These are phyloP conservation scores for Catostomus latipinnis DNA, from an alignment of 2,797 vertebrate genomes.

Conservation along the genomic window DNA sequence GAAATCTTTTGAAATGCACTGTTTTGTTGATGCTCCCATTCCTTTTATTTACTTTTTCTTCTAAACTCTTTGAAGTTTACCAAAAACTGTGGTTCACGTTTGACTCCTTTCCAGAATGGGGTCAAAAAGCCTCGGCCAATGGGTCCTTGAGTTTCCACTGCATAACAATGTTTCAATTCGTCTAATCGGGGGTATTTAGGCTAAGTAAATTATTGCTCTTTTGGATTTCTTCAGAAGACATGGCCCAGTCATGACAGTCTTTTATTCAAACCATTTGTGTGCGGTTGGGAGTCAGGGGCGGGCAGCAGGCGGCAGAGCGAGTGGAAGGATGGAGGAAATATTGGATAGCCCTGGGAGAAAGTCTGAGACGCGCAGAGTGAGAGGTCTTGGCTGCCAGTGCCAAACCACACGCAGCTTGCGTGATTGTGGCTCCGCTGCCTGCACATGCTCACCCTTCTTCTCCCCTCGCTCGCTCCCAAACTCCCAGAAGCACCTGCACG, in stretches of 20 bases:
- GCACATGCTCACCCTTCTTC: constrained; percentile 54
- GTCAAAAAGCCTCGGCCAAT: constrained; percentile 69
- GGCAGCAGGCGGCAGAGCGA: constrained; percentile 46
- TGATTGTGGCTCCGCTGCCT: constrained; percentile 75
- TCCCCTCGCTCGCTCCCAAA: constrained; percentile 24
- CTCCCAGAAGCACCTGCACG: constrained; percentile 75
- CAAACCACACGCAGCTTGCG: constrained; percentile 80
- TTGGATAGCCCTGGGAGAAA: constrained; percentile 81
- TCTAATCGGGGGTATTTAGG: constrained; percentile 87
- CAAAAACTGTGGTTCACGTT: constrained; percentile 72
- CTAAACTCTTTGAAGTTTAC: constrained; percentile 59
- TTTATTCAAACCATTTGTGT: constrained; percentile 92
- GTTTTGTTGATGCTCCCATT: constrained; percentile 52
- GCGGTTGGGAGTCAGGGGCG: constrained; percentile 68
- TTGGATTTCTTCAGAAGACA: constrained; percentile 77
- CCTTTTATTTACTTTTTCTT: constrained; percentile 22
- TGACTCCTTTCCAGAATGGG: constrained; percentile 75
- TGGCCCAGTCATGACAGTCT: constrained; percentile 86
- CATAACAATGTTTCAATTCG: constrained; percentile 87
- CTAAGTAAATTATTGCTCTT: constrained; percentile 88
- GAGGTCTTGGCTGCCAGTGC: constrained; percentile 79
- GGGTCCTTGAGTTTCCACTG: constrained; percentile 83
- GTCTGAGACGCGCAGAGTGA: constrained; percentile 80
- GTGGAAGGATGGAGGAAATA: constrained; percentile 72
- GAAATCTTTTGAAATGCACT: constrained; percentile 46